Evolutionary conservation across 2,888 invertebrate genomes (phyloP).

Genomic region (Alloplasta piceator): DNA sequence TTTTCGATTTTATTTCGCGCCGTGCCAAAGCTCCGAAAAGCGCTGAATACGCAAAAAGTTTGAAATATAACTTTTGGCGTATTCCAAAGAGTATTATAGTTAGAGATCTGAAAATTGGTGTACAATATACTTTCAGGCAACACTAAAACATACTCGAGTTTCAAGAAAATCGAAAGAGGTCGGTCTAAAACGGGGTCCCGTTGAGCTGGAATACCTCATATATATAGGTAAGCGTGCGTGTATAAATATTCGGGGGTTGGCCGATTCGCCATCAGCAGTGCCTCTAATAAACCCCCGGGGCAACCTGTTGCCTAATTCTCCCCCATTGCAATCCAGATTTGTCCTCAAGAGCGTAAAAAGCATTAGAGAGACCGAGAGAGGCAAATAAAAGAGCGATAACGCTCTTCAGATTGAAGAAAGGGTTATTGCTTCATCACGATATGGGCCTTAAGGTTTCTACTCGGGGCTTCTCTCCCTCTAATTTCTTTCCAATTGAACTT

Average conservation of each 20-base stretch:
- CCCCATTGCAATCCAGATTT: conserved; percentile 45
- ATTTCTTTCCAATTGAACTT: conserved; percentile 42
- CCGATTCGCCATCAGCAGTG: conserved; percentile 52
- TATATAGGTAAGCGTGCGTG: background rate
- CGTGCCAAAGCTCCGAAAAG: no score
- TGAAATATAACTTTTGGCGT: no score
- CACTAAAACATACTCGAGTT: no score
- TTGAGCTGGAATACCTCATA: no score
- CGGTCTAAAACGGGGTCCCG: no score
- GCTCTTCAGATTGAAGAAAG: conserved; percentile 38
- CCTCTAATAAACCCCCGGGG: conserved; percentile 62
- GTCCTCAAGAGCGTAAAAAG: conserved; percentile 27
- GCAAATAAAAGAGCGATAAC: conserved; percentile 43
- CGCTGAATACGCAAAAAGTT: no score
- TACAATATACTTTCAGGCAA: no score
- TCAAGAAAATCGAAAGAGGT: no score
- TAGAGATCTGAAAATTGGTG: no score
- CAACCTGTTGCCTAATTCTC: conserved; percentile 63
- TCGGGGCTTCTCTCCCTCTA: conserved; percentile 13
- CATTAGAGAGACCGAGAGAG: background rate
- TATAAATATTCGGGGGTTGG: conserved; percentile 22
- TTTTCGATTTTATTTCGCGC: no score
- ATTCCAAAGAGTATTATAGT: no score
- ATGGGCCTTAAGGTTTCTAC: conserved; percentile 16
- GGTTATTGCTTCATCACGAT: conserved; percentile 18